Evolutionary conservation across 2,888 invertebrate species (phyloP).

Genomic region (Acrobasis suavella): DNA sequence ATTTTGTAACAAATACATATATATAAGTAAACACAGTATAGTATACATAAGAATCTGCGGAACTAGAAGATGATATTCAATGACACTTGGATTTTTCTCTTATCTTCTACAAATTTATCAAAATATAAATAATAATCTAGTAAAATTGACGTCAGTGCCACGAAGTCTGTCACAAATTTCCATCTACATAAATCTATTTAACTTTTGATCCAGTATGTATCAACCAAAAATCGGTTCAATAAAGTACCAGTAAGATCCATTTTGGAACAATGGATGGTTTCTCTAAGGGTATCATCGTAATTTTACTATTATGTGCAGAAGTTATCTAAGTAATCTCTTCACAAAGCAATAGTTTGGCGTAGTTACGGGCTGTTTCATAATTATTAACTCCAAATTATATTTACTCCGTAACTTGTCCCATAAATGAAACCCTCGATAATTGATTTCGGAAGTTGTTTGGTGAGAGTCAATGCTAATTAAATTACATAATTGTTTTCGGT

Average conservation of each 20-base stretch:
- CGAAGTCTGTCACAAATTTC: constrained; percentile 4
- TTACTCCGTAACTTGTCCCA: constrained; percentile 3
- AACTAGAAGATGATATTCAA: too few relatives aligned
- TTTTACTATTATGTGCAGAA: neutral
- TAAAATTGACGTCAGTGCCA: neutral
- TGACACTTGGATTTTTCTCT: too few relatives aligned
- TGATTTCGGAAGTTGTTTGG: neutral
- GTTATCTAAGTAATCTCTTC: constrained; percentile 6
- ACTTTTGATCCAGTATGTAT: neutral
- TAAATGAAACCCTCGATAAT: constrained; percentile 13
- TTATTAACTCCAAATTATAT: constrained; percentile 16
- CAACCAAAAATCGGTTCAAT: neutral
- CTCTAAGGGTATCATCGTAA: neutral
- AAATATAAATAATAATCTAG: too few relatives aligned
- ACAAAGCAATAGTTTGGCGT: constrained; percentile 18
- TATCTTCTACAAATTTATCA: too few relatives aligned
- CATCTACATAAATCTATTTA: constrained; percentile 10
- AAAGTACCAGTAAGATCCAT: neutral
- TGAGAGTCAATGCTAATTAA: constrained; percentile 3
- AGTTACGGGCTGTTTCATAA: constrained; percentile 5
- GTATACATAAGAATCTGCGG: too few relatives aligned
- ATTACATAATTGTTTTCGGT: neutral
- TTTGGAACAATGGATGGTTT: neutral
- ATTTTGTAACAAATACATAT: too few relatives aligned
- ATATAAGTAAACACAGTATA: too few relatives aligned